Evolutionary conservation across 2,797 vertebrate genomes (phyloP).

Genomic region (Alcedo atthis): DNA sequence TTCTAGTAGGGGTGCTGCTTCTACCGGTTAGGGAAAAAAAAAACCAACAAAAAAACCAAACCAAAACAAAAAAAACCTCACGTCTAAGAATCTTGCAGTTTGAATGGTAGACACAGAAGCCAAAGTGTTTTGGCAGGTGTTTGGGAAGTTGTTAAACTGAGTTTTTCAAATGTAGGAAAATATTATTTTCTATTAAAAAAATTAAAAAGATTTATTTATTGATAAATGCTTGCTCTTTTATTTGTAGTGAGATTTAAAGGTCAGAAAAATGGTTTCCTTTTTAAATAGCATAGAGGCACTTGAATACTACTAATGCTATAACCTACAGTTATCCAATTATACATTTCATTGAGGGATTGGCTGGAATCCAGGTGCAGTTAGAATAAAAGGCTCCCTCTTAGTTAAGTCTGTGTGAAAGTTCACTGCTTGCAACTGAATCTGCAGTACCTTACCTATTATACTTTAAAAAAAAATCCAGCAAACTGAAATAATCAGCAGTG

Average conservation of each 20-base stretch:
- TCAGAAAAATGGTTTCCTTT: slow-evolving; percentile 48
- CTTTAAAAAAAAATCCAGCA: background rate
- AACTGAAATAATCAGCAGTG: background rate
- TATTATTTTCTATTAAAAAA: background rate
- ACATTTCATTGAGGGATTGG: slow-evolving; percentile 40
- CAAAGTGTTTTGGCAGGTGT: background rate
- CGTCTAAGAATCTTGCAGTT: background rate
- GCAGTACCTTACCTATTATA: background rate
- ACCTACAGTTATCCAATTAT: slow-evolving; percentile 65
- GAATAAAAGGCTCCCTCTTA: slow-evolving; percentile 42
- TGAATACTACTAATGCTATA: slow-evolving; percentile 43
- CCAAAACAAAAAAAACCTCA: background rate
- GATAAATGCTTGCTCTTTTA: slow-evolving; percentile 33
- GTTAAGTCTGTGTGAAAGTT: slow-evolving; percentile 26
- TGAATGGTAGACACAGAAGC: background rate
- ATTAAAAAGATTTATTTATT: slow-evolving; percentile 3
- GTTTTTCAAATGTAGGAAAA: slow-evolving; percentile 1
- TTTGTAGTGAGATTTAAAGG: slow-evolving; percentile 47
- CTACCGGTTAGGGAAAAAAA: background rate
- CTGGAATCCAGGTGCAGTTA: slow-evolving; percentile 34
- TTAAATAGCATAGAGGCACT: slow-evolving; percentile 1
- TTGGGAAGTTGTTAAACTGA: background rate
- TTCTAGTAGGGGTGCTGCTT: background rate
- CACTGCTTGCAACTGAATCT: background rate
- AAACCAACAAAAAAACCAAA: too few relatives aligned